Base-by-base conservation (phyloP, 2,113 vertebrate genomes). In the Silurus meridionalis region DNA sequence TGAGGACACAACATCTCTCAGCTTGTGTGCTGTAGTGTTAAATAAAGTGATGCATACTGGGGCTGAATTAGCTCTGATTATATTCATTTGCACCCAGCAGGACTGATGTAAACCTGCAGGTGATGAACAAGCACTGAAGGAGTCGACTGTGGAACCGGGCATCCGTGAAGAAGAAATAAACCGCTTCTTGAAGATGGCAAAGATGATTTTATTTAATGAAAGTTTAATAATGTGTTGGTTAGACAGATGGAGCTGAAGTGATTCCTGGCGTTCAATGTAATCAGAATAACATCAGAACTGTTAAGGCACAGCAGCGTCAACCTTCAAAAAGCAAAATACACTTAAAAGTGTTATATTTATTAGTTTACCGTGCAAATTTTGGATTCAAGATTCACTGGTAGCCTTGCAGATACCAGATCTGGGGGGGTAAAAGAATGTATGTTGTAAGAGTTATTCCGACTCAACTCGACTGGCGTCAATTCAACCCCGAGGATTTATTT, bases 101-200 rank as follows among this genome's bases (percentile, higher is more conserved):
- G 80, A 82, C 80, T 53, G 61, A 82, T 82, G 61, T 82, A 82
- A 64, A 60, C 58, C 48, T 52, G 61, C 80, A 82, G 80, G 80
- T 82, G 80, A 66, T 82, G 80, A 82, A 53, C 25, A 82, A 52
- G 61, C 61, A 9, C 46, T 19, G 3, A 61, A 82, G 23, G 80
- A 82, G 48, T 8, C 23, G 13, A 14, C 60, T 66, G 61, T n/a
- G 80, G 66, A 82, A 52, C n/a, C 60, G 53, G 48, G 63, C 60
- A 52, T 5, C 57, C 8, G 28, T 46, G 8, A 61, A 21, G 28
- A 13, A 48, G 25, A 11, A 60, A 80, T 28, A 48, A 61, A 80
- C 0, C 23, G 78, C 57, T 75, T 53, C 48, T 6, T 13, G 21
- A 9, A 28, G n/a, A 60, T 4, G 17, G 57, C 4, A 82, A 21